Evolutionary conservation across 1,140 invertebrate species (phyloP).

Genomic region (Centruroides sculpturatus): DNA sequence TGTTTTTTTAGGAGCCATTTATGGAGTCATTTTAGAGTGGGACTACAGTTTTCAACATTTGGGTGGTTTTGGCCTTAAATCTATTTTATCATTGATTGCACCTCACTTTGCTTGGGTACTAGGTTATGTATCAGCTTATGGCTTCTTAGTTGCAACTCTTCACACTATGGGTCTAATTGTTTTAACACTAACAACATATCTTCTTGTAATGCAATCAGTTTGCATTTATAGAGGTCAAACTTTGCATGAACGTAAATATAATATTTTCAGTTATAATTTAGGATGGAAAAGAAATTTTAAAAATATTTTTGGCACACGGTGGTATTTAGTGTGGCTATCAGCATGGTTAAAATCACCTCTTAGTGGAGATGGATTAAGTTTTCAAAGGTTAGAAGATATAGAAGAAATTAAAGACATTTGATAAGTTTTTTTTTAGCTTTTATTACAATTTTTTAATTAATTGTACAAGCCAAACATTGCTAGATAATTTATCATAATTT

Average conservation of each 20-base stretch:
- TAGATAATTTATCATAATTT: no score
- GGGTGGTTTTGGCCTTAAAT: conserved; percentile 9
- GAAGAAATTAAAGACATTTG: conserved; percentile 11
- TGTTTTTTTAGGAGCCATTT: conserved; percentile 9
- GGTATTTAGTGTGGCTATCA: conserved; percentile 13
- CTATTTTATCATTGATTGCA: conserved; percentile 12
- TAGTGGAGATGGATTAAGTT: conserved; percentile 16
- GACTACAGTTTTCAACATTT: conserved; percentile 9
- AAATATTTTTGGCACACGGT: conserved; percentile 15
- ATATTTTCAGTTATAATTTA: conserved; percentile 11
- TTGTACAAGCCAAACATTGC: no score
- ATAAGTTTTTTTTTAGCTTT: not conserved
- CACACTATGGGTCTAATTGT: conserved; percentile 6
- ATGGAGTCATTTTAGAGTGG: conserved; percentile 7
- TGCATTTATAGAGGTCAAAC: conserved; percentile 15
- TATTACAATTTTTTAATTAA: no score
- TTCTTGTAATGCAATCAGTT: conserved; percentile 3
- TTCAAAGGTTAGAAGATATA: conserved; percentile 9
- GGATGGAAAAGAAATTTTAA: conserved; percentile 13
- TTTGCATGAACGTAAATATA: conserved; percentile 12
- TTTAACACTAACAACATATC: conserved; percentile 4
- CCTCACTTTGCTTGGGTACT: conserved; percentile 17
- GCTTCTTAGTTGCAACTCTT: conserved; percentile 13
- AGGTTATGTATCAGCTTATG: conserved; percentile 12
- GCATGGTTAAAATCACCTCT: conserved; percentile 12